Percentiles rank a stretch among this genome's conserved stretches.
Conservation (phyloP, 2,888 invertebrate species). For the Andrena camellia region DNA sequence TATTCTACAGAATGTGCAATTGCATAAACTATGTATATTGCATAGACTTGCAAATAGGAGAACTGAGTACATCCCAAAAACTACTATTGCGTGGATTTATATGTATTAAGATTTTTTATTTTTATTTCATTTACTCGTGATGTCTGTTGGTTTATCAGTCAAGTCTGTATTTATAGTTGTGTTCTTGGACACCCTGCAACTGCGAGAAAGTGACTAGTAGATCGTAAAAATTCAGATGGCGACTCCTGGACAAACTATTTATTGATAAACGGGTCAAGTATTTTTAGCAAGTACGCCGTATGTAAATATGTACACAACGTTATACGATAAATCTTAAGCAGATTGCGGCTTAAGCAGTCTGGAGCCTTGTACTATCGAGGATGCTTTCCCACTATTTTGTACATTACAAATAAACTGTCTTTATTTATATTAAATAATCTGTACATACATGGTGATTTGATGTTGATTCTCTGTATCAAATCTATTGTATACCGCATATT, state of each 20-base stretch:
- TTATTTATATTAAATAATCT: constrained; percentile 84
- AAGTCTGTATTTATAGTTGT: too few species aligned
- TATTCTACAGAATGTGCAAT: too few species aligned
- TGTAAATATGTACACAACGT: constrained; percentile 71
- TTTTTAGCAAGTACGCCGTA: constrained; percentile 45
- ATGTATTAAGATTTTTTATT: neutral
- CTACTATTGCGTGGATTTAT: neutral
- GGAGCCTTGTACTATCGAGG: constrained; percentile 22
- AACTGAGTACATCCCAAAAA: neutral
- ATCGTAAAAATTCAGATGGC: neutral
- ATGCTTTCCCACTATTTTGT: constrained; percentile 73
- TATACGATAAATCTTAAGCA: constrained; percentile 25
- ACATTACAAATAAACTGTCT: constrained; percentile 77
- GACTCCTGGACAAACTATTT: constrained; percentile 52
- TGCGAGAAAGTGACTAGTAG: neutral
- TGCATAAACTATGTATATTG: too few species aligned
- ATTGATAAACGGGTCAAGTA: constrained; percentile 49
- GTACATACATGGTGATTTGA: constrained; percentile 68
- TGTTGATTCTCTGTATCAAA: constrained; percentile 51
- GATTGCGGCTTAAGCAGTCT: too few species aligned
- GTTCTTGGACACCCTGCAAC: neutral
- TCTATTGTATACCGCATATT: constrained; percentile 36
- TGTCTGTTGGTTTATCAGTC: neutral
- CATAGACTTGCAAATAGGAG: neutral
- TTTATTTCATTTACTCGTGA: neutral